These are phyloP conservation scores for Campylorhamphus procurvoides DNA, from an alignment of 2,113 vertebrate genomes.

Conservation along the genomic window DNA sequence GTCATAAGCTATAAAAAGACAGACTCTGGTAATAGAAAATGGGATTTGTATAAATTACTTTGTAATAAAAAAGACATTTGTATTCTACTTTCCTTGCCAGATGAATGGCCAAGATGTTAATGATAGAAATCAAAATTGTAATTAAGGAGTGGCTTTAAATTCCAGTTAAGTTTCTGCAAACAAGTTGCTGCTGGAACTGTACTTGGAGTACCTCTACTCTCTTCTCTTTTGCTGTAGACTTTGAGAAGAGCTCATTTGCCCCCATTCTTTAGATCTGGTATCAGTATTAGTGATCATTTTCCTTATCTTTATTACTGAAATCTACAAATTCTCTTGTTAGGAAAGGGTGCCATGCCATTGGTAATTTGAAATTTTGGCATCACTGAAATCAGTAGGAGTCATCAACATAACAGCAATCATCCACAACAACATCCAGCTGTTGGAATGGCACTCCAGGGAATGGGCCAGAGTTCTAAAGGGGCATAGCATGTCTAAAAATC, in stretches of 20 bases:
- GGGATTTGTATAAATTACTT: background rate
- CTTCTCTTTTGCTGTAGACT: background rate
- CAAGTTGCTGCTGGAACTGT: background rate
- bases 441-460: background rate
- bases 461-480: background rate
- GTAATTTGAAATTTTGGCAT: background rate
- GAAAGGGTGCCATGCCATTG: background rate
- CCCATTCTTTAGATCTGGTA: background rate
- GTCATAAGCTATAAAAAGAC: background rate
- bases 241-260: background rate
- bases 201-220: background rate
- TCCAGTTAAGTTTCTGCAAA: background rate
- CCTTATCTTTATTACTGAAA: background rate
- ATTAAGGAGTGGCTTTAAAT: background rate
- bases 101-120: background rate
- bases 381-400: background rate
- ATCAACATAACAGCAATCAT: background rate
- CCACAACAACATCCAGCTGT: background rate
- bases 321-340: background rate
- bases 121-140: background rate
- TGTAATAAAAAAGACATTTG: background rate
- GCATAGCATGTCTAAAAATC: background rate
- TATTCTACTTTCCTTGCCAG: background rate
- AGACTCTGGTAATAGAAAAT: background rate
- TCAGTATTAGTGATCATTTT: background rate